Evolutionary conservation across 2,113 vertebrate species (phyloP).

Genomic region (Microtus pennsylvanicus): DNA sequence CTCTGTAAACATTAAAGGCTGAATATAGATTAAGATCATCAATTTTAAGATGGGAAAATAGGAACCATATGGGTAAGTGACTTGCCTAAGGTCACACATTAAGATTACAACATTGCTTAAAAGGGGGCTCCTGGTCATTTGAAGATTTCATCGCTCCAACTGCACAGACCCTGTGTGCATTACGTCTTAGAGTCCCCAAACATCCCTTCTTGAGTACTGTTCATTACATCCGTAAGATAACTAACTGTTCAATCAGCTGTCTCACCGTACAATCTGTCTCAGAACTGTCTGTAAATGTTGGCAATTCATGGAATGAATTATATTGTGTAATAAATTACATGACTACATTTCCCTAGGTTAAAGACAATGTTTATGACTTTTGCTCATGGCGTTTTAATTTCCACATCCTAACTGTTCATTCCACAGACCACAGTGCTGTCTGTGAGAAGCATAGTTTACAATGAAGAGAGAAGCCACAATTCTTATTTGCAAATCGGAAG

Average conservation of each 20-base stretch:
- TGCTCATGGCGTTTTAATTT: conserved; percentile 39
- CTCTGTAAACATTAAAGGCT: conserved; percentile 53
- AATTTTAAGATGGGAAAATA: conserved; percentile 29
- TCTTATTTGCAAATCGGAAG: conserved; percentile 60
- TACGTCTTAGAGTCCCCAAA: neutral
- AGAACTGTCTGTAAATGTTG: neutral
- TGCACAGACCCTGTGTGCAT: neutral
- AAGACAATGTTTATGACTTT: conserved; percentile 15
- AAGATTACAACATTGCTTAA: neutral
- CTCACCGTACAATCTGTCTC: neutral
- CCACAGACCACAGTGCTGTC: neutral
- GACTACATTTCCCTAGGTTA: neutral
- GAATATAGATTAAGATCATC: conserved; percentile 61
- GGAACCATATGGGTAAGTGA: conserved; percentile 45
- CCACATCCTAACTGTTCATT: conserved; percentile 13
- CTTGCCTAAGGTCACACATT: conserved; percentile 65
- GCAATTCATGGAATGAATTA: neutral
- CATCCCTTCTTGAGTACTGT: neutral
- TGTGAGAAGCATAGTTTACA: neutral
- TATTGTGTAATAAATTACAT: neutral
- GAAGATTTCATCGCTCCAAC: neutral
- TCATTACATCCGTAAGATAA: neutral
- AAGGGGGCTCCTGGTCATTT: neutral
- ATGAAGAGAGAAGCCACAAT: neutral
- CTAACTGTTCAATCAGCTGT: neutral